These are phyloP conservation scores for Mythimna lalbum DNA, from an alignment of 2,888 invertebrate genomes.

Conservation along the genomic window DNA sequence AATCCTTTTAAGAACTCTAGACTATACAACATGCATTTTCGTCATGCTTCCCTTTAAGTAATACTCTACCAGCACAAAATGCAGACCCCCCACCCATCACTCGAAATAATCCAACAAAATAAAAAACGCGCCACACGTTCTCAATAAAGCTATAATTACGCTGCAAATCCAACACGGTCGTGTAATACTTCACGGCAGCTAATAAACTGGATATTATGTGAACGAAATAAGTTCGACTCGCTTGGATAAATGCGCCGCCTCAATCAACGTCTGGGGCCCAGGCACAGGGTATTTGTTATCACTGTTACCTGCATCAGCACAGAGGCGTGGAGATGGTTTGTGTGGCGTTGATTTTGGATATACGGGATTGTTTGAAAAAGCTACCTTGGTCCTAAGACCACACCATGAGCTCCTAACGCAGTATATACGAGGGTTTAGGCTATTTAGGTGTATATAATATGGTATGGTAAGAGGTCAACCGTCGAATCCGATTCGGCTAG, in stretches of 20 bases:
- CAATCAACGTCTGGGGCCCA: constrained; percentile 79
- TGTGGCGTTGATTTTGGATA: not conserved
- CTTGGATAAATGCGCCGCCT: constrained; percentile 76
- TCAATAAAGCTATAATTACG: constrained; percentile 59
- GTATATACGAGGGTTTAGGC: too few species aligned
- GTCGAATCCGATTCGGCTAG: too few species aligned
- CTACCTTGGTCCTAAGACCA: too few species aligned
- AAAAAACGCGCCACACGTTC: constrained; percentile 50
- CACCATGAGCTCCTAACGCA: too few species aligned
- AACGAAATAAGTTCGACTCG: constrained; percentile 72
- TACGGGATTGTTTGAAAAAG: too few species aligned
- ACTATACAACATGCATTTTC: too few species aligned
- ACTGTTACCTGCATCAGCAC: constrained; percentile 64
- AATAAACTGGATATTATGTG: constrained; percentile 80
- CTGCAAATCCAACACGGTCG: constrained; percentile 54
- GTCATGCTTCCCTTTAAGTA: not conserved
- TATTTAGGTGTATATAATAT: too few species aligned
- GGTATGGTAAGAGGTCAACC: too few species aligned
- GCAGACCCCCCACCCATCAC: not conserved
- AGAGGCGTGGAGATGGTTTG: constrained; percentile 31
- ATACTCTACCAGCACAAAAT: not conserved
- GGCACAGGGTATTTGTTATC: constrained; percentile 77
- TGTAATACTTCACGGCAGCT: constrained; percentile 74
- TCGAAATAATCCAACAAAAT: constrained; percentile 8
- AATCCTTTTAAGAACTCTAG: too few species aligned